Conservation (phyloP, 2,888 invertebrate species). For the Melanophora roralis region DNA sequence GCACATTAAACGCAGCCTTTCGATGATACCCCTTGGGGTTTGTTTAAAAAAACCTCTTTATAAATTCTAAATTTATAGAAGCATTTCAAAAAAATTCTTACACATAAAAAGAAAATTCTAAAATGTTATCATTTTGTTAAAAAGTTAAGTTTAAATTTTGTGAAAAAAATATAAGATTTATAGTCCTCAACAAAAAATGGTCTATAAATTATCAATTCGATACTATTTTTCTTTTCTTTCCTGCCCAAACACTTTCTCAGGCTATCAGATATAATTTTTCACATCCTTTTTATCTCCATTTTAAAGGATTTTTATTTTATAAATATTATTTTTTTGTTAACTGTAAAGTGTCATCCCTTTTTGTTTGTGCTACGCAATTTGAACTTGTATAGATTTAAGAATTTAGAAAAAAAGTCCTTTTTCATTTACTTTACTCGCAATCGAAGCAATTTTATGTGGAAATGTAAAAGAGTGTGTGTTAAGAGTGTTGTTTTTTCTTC, state of each 20-base stretch:
- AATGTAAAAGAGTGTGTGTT: conserved; percentile 4
- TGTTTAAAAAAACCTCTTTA: too few species aligned
- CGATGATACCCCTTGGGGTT: too few species aligned
- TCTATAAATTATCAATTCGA: neutral
- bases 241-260: conserved; percentile 4
- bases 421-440: neutral
- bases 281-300: neutral
- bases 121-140: too few species aligned
- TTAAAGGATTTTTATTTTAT: conserved; percentile 36
- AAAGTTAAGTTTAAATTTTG: too few species aligned
- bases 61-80: too few species aligned
- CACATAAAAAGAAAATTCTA: too few species aligned
- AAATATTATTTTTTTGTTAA: conserved; percentile 57
- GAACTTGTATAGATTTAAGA: conserved; percentile 16
- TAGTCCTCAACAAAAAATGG: too few species aligned
- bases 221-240: neutral
- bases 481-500: too few species aligned
- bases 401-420: conserved; percentile 7
- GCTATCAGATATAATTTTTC: conserved; percentile 24
- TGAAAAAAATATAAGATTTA: too few species aligned
- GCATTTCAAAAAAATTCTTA: too few species aligned
- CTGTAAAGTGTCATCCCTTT: conserved; percentile 57
- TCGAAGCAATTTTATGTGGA: neutral
- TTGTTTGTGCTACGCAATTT: conserved; percentile 17
- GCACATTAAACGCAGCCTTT: too few species aligned